Evolutionary conservation across 2,113 vertebrate genomes (phyloP), one percentile per base, ranked within the genome.

Genomic region (Acanthisitta chloris): DNA sequence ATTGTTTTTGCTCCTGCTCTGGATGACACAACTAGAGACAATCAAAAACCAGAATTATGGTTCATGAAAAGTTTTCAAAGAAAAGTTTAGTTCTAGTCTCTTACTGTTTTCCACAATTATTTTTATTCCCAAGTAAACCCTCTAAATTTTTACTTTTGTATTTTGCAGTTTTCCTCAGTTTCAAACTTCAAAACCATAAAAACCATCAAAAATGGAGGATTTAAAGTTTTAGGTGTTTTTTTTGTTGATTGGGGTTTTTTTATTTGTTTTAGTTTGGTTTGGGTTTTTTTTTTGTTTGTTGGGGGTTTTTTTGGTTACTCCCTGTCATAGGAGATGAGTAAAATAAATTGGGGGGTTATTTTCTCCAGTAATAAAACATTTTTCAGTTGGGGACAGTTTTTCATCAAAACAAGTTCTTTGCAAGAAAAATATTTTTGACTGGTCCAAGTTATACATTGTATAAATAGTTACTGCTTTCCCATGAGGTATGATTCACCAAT

Each of bases 1-100:
- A 91, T 74, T 91, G 65, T 92, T 94, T 81, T 86, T 94, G 51
- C 20, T 95, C 2, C 65, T 83, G 33, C 51, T 87, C 40, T 10
- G 12, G 28, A 69, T 79, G 45, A 64, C 59, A 81, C 20, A 51
- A 73, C n/a, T 69, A 9, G 17, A 89, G 48, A 83, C 69, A 86
- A 88, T 67, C 43, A 81, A 85, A 95, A 83, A 0, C 25, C 25
- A 69, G 54, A 83, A 81, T 71, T 46, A 59, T 6, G 8, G 40
- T 72, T 87, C 12, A 48, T 33, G 5, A 48, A 69, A 91, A 84
- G 13, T 81, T 89, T 83, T 66, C 34, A 86, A 84, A 55, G 3
- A 52, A 66, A 62, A 73, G n/a, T 70, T 77, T 45, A 36, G 3
- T 61, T 70, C 15, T 84, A 4, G 58, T 88, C 7, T 77, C 12